Evolutionary conservation across 1,140 invertebrate genomes (phyloP).

Genomic region (Triops longicaudatus): DNA sequence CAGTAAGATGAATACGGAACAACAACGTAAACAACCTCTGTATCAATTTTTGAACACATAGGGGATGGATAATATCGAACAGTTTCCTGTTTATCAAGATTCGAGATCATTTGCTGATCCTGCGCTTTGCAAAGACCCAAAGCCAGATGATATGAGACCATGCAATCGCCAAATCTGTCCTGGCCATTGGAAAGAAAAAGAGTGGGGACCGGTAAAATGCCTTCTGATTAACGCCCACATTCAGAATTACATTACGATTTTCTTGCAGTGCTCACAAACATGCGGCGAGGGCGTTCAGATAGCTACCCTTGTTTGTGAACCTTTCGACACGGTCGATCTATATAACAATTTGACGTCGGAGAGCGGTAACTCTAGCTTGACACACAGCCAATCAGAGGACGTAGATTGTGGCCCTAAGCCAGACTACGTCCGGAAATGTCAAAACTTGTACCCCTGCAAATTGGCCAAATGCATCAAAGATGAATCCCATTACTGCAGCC

Average conservation of each 20-base stretch:
- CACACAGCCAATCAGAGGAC: slow-evolving; percentile 15
- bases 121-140: slow-evolving; percentile 41
- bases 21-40: neutral
- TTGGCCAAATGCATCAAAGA: slow-evolving; percentile 39
- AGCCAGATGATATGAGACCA: slow-evolving; percentile 31
- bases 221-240: neutral
- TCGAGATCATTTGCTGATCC: slow-evolving; percentile 48
- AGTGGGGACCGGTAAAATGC: slow-evolving; percentile 34
- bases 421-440: slow-evolving; percentile 33
- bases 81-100: slow-evolving; percentile 21
- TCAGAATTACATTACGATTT: neutral
- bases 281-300: slow-evolving; percentile 46
- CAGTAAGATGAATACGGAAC: neutral
- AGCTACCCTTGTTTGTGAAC: slow-evolving; percentile 41
- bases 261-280: slow-evolving; percentile 44
- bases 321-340: neutral
- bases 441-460: slow-evolving; percentile 31
- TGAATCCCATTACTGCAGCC: slow-evolving; percentile 42
- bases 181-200: slow-evolving; percentile 35
- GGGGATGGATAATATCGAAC: slow-evolving; percentile 21
- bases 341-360: slow-evolving; percentile 2
- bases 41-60: neutral
- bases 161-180: slow-evolving; percentile 36
- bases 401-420: slow-evolving; percentile 39
- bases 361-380: neutral